Base-by-base conservation (phyloP, 2,113 vertebrate genomes). In the Chroicocephalus ridibundus region DNA sequence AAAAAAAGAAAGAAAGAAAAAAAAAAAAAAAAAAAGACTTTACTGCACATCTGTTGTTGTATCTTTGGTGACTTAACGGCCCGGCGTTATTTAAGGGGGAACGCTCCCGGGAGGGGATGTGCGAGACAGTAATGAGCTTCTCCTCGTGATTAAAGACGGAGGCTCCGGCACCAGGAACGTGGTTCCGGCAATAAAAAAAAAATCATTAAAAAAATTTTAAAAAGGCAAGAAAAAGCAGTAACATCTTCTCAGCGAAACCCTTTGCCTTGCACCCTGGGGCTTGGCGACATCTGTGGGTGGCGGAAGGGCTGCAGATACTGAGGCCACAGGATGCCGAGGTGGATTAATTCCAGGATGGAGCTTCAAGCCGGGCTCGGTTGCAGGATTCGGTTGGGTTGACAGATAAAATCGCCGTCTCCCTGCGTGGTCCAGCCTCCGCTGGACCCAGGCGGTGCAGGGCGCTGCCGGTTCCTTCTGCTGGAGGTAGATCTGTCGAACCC, bases 11-110 rank as follows among this genome's bases (percentile, higher is more conserved):
- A 38, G 36, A 38, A 38, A n/a, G n/a, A 38, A 38, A 38, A 38
- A 38, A 38, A 38, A 38, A 38, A 29, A 66, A 46, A 36, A 36
- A 31, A 32, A 3, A 82, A 38, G 46, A 47, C 16, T 57, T 88
- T 66, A 72, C 29, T 74, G 90, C 85, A 66, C 95, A 87, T 92
- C 96, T 95, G 94, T 74, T 91, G 64, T 95, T 96, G 21, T 77
- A 86, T 75, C 82, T 91, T 92, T 2, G 6, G 93, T 95, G 95
- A 82, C 82, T 92, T 92, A 85, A 92, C 5, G 0, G 88, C 80
- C 72, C 55, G 7, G 76, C 85, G 89, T 97, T 97, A 95, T 93
- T 92, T 95, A 93, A 93, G 79, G 95, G 82, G 69, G 76, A 94
- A 8, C 31, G 5, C 94, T 94, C 87, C 80, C 72, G 90, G 86